Evolutionary conservation across 2,113 vertebrate species (phyloP).

Genomic region (Murina feae): DNA sequence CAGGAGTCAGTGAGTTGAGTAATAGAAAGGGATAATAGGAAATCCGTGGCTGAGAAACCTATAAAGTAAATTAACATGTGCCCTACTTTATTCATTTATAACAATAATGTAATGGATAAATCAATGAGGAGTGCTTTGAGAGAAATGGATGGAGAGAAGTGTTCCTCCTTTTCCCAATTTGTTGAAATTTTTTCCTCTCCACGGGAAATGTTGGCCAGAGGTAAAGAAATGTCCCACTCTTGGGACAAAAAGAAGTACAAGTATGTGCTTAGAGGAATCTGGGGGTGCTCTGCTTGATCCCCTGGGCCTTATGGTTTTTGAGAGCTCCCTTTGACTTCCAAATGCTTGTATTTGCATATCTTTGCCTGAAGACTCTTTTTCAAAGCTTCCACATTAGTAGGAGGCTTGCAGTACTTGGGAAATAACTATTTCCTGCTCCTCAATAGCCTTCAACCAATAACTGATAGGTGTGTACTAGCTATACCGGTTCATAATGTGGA

Average conservation of each 20-base stretch:
- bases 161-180: slow-evolving; percentile 38
- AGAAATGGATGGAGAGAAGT: slow-evolving; percentile 60
- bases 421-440: background rate
- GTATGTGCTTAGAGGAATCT: rapidly evolving
- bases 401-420: background rate
- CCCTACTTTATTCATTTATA: slow-evolving; percentile 81
- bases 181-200: slow-evolving; percentile 35
- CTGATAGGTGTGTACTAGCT: background rate
- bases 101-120: slow-evolving; percentile 73
- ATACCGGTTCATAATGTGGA: no score
- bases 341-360: background rate
- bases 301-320: background rate
- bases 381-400: background rate
- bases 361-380: background rate
- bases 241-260: background rate
- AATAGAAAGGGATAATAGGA: slow-evolving; percentile 76
- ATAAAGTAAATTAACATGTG: slow-evolving; percentile 74
- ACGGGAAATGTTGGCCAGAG: background rate
- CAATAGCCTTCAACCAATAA: background rate
- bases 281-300: background rate
- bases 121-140: slow-evolving; percentile 68
- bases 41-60: slow-evolving; percentile 79
- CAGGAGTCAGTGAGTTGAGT: slow-evolving; percentile 74
- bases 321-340: background rate
- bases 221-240: background rate